These are phyloP conservation scores for Lagorchestes hirsutus DNA, from an alignment of 2,797 vertebrate genomes.

Conservation along the genomic window DNA sequence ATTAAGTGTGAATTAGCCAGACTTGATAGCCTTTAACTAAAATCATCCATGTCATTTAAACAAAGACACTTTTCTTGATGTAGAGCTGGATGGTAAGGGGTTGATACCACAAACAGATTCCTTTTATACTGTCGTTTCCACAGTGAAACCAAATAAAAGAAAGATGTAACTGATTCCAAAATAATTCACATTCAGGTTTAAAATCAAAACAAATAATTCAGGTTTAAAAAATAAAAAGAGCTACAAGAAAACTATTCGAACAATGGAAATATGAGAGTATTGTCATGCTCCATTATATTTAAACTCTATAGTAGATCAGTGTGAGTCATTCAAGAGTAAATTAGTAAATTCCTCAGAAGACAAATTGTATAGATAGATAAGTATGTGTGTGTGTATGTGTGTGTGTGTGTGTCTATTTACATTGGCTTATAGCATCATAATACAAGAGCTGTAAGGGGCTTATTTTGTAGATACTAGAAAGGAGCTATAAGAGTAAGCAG, in stretches of 20 bases:
- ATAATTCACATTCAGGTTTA: conserved; percentile 15
- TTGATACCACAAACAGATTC: neutral
- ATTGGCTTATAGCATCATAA: conserved; percentile 6
- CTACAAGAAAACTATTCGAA: neutral
- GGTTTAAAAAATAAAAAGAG: neutral
- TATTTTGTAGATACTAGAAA: neutral
- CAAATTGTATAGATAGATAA: no score
- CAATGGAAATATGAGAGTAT: neutral
- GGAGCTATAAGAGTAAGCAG: neutral
- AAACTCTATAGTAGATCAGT: neutral
- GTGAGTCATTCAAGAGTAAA: neutral
- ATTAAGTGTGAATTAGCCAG: neutral
- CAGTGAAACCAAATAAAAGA: neutral
- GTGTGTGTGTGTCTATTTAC: neutral
- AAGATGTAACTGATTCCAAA: neutral
- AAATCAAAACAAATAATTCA: neutral
- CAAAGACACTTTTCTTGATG: neutral
- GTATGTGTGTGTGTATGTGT: no score
- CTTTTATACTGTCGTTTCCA: neutral
- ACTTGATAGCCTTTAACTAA: conserved; percentile 30
- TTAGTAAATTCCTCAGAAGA: neutral
- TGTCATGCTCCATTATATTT: neutral
- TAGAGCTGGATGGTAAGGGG: conserved; percentile 1
- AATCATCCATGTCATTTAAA: conserved; percentile 29
- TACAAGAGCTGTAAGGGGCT: neutral